Percentiles rank a stretch among this genome's conserved stretches.
These are phyloP conservation scores for Pristiophorus japonicus DNA, from an alignment of 2,113 vertebrate genomes.

Conservation along the genomic window DNA sequence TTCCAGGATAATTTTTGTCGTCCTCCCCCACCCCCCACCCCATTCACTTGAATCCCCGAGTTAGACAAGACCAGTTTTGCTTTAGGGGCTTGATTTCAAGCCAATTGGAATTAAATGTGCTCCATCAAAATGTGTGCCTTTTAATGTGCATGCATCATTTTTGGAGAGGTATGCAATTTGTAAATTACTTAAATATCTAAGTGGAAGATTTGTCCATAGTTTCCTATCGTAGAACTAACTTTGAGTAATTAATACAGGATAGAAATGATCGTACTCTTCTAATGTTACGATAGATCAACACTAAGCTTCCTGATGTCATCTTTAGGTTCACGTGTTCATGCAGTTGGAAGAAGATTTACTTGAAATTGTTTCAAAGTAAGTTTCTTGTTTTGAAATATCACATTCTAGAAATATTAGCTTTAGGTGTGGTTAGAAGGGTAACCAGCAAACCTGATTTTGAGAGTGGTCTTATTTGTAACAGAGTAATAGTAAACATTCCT, in stretches of 20 bases:
- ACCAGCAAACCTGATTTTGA: background rate
- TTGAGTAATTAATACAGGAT: background rate
- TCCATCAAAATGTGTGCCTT: background rate
- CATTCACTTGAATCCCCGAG: too few species aligned
- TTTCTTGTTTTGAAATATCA: background rate
- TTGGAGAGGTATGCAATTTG: background rate
- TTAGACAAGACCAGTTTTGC: background rate
- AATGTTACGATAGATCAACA: background rate
- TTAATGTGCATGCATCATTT: background rate
- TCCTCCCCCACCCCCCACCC: background rate
- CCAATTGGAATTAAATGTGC: background rate
- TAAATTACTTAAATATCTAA: background rate
- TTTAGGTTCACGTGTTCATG: constrained; percentile 78
- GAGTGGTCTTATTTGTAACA: background rate
- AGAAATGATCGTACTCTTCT: background rate
- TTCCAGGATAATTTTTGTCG: too few species aligned
- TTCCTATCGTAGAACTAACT: background rate
- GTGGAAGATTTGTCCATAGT: background rate
- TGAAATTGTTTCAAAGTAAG: constrained; percentile 78
- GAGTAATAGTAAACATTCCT: background rate
- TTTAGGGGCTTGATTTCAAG: too few species aligned
- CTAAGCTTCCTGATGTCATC: constrained; percentile 36
- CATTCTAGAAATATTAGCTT: too few species aligned
- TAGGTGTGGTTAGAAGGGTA: background rate
- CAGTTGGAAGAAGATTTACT: constrained; percentile 77